Conservation (phyloP, 2,888 invertebrate species). For the Syrphus vitripennis region DNA sequence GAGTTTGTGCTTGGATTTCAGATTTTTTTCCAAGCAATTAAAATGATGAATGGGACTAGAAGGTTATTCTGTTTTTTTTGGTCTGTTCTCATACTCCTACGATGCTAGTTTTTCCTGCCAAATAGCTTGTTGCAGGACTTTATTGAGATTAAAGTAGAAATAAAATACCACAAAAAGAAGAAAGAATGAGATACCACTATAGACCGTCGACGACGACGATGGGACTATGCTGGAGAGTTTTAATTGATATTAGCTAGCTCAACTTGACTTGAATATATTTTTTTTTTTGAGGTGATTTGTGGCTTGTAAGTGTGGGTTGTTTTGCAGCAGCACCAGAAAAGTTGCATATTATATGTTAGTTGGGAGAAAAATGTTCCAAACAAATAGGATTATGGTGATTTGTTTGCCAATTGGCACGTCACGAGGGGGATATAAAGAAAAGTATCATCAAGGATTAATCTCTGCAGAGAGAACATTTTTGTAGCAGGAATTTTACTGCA, state of each 20-base stretch:
- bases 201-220: background rate
- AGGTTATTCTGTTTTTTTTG: conserved; percentile 36
- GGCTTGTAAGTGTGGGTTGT: background rate
- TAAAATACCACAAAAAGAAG: background rate
- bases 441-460: background rate
- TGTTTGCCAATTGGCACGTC: conserved; percentile 7
- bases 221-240: background rate
- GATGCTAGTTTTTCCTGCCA: background rate
- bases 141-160: conserved; percentile 19
- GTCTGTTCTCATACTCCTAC: background rate
- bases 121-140: conserved; percentile 46
- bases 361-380: background rate
- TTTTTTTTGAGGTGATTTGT: background rate
- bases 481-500: background rate
- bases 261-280: background rate
- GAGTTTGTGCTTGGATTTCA: conserved; percentile 56
- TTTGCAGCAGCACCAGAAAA: background rate
- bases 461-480: background rate
- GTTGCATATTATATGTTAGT: background rate
- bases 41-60: conserved; percentile 60
- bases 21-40: conserved; percentile 57
- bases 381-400: background rate
- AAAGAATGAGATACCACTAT: background rate
- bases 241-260: background rate
- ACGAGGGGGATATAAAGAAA: background rate